Base-by-base conservation (phyloP, 2,888 invertebrate species). In the Bombylius major region DNA sequence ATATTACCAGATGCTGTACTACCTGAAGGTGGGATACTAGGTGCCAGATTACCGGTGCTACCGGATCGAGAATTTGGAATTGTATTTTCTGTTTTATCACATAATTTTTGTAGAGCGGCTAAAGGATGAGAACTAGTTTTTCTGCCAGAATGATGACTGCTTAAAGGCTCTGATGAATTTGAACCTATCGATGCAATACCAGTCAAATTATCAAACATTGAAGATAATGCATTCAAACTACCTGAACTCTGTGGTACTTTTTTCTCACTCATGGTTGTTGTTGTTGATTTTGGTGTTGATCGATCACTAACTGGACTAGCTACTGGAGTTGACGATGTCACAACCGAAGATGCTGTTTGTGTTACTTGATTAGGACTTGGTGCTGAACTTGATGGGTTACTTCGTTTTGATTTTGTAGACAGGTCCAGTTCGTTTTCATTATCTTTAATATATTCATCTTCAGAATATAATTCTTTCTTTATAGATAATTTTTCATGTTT, bases 41-140 rank as follows among this genome's bases (percentile, higher is more conserved):
- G 60, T 72, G 77, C 60, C 72, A 78, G 58, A 75, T 71, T 61
- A 56, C 72, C n/a, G 70, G 79, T 67, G 50, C 71, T 49, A 77
- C 56, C 64, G 62, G 54, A 65, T 45, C 71, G 72, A 46, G 71
- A 67, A 56, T 69, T 73, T 3, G 72, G 65, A 14, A 73, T 70
- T 7, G 76, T 67, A 60, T 57, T 62, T 76, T 94, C 94, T 62
- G 94, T 92, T 76, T 93, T 95, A 73, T 96, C 95, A 76, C 96
- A 93, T 34, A 97, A 82, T 73, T 95, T 95, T 70, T 97, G 96
- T 55, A 97, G 76, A 3, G 95, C 95, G 31, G 95, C 94, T 64
- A 97, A 74, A 7, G 97, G 97, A 75, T 97, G 94, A 65, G 92
- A 86, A 42, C 69, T 70, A 1, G 67, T 60, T 50, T 70, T 70